Conservation (phyloP, 2,113 vertebrate species). For the Pituophis catenifer region DNA sequence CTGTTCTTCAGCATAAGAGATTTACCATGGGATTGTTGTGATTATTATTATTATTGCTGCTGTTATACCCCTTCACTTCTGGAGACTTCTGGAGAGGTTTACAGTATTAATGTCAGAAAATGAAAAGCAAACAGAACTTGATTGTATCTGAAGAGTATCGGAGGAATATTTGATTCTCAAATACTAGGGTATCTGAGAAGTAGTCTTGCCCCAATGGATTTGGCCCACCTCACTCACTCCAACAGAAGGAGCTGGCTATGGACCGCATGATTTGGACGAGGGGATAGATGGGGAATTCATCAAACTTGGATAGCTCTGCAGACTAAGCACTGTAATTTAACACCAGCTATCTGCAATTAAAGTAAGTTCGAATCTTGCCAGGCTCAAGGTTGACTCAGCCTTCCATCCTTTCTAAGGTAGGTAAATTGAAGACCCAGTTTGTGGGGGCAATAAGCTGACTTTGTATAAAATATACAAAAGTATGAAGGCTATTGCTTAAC, state of each 20-base stretch:
- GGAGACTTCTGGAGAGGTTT: background rate
- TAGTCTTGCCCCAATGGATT: background rate
- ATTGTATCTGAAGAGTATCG: background rate
- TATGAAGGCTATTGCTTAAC: too few relatives aligned
- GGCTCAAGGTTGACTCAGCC: too few relatives aligned
- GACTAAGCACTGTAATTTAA: too few relatives aligned
- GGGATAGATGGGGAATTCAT: too few relatives aligned
- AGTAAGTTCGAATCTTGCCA: too few relatives aligned
- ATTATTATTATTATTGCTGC: background rate
- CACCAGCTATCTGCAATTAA: too few relatives aligned
- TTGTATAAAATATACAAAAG: too few relatives aligned
- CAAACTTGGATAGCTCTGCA: too few relatives aligned
- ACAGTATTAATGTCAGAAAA: background rate
- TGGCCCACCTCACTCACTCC: background rate
- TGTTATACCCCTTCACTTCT: background rate
- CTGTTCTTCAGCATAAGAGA: rapidly evolving
- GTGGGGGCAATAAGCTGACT: too few relatives aligned
- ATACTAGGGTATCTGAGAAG: background rate
- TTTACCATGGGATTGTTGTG: background rate
- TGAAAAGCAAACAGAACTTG: background rate
- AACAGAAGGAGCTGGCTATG: background rate
- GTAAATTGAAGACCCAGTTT: too few relatives aligned
- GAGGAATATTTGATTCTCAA: background rate
- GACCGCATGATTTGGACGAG: too few relatives aligned
- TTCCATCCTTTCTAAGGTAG: too few relatives aligned